Percentiles rank a stretch among this genome's conserved stretches.
Evolutionary conservation across 2,113 vertebrate species (phyloP).

Genomic region (Pelodiscus sinensis): DNA sequence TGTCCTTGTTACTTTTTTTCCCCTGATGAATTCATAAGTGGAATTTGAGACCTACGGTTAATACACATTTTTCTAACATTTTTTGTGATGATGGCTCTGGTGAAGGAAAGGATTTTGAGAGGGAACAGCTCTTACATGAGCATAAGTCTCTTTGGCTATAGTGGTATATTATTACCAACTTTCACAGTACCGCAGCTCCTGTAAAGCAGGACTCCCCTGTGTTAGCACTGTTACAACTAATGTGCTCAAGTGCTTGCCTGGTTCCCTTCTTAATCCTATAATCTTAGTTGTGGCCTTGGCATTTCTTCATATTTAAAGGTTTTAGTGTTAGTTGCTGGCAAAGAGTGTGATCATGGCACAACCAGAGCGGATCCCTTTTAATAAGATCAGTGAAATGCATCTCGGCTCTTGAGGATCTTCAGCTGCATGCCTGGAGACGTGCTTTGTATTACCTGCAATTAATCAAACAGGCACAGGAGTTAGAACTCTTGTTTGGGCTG

Average conservation of each 20-base stretch:
- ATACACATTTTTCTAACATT: neutral
- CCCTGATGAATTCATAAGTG: neutral
- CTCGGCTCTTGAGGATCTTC: neutral
- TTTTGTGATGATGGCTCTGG: neutral
- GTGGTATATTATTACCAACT: neutral
- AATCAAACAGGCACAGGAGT: neutral
- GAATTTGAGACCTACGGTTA: neutral
- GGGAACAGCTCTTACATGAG: neutral
- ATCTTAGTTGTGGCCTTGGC: neutral
- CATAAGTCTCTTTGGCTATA: no score
- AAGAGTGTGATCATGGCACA: neutral
- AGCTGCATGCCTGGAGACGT: neutral
- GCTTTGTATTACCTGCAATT: neutral
- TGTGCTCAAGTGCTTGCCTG: fast-evolving
- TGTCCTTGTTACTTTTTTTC: neutral
- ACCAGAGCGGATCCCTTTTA: neutral
- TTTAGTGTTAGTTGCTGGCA: slow-evolving; percentile 22
- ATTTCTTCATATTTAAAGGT: neutral
- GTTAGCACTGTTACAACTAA: neutral
- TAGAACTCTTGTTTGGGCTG: neutral
- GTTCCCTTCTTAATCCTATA: fast-evolving
- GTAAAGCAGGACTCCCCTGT: neutral
- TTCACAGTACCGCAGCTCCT: neutral
- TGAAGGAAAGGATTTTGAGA: neutral
- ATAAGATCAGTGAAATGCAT: neutral